phyloP scores from a whole-genome alignment of 2,888 invertebrate genomes.

The Lymantria monacha region DNA sequence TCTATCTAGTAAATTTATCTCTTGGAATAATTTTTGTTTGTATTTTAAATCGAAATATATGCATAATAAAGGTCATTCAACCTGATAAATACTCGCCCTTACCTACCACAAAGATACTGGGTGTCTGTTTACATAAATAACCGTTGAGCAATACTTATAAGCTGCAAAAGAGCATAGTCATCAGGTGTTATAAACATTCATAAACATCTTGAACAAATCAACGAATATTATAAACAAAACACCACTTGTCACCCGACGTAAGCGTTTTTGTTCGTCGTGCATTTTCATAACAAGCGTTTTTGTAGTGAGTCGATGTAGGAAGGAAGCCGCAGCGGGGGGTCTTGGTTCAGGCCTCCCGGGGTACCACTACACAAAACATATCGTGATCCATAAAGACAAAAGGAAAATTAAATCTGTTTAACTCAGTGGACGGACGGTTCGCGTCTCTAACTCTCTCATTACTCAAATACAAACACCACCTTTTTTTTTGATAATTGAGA shows the following conservation, averaged over 20 bases:
- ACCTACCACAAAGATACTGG: conserved; percentile 26
- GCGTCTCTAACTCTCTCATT: conserved; percentile 22
- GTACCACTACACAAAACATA: conserved; percentile 77
- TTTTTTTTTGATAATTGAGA: conserved; percentile 29
- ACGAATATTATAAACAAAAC: conserved; percentile 78
- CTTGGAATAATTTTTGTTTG: not conserved
- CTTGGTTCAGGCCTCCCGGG: conserved; percentile 64
- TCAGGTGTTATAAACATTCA: conserved; percentile 68
- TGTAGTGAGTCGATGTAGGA: conserved; percentile 77
- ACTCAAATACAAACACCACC: conserved; percentile 26
- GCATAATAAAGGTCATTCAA: conserved; percentile 3
- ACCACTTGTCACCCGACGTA: conserved; percentile 78
- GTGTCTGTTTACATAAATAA: conserved; percentile 29
- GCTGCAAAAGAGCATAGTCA: conserved; percentile 59
- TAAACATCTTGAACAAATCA: conserved; percentile 74
- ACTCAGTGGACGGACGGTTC: conserved; percentile 57
- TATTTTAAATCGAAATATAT: not conserved
- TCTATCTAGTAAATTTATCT: not conserved
- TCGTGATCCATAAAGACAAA: conserved; percentile 82
- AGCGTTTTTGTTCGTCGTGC: conserved; percentile 74
- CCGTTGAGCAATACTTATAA: conserved; percentile 28
- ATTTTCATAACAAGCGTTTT: conserved; percentile 78
- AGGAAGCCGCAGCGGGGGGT: conserved; percentile 78
- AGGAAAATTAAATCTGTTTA: conserved; percentile 77
- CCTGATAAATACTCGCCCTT: not conserved